These are phyloP conservation scores for Antrozous pallidus DNA, from an alignment of 2,797 vertebrate species.

Conservation along the genomic window DNA sequence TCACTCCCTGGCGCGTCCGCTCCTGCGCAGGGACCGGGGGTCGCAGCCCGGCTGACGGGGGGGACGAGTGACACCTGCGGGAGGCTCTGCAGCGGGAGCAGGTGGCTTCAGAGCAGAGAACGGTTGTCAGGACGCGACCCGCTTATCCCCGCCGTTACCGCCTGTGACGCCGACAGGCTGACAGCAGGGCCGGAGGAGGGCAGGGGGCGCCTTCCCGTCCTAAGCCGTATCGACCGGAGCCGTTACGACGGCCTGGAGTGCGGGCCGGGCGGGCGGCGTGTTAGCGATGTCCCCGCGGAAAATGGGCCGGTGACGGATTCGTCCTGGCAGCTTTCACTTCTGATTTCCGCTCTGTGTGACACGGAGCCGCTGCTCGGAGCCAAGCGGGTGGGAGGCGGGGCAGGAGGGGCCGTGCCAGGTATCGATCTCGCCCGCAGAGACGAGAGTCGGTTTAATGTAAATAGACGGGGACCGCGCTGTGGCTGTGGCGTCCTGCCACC, in stretches of 20 bases:
- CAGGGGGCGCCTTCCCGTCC: slow-evolving; percentile 15
- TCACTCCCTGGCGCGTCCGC: accelerated
- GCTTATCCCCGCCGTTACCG: slow-evolving; percentile 45
- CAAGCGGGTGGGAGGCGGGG: slow-evolving; percentile 30
- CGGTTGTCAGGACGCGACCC: not conserved
- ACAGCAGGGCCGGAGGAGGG: not conserved
- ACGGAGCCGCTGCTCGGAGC: slow-evolving; percentile 42
- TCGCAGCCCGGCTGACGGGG: not conserved
- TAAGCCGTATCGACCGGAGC: slow-evolving; percentile 37
- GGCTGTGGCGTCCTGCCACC: not conserved
- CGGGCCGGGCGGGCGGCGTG: not conserved
- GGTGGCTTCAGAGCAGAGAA: slow-evolving; percentile 25
- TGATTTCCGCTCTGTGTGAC: slow-evolving; percentile 70
- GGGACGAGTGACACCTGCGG: not conserved
- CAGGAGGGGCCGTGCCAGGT: not conserved
- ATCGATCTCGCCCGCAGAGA: slow-evolving; percentile 59
- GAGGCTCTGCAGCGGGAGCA: not conserved
- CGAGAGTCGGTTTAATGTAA: slow-evolving; percentile 58
- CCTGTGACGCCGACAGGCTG: not conserved
- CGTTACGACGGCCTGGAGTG: slow-evolving; percentile 26
- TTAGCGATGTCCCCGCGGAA: slow-evolving; percentile 46
- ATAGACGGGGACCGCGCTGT: not conserved
- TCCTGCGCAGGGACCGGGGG: accelerated
- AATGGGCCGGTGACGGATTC: slow-evolving; percentile 66
- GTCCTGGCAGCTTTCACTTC: slow-evolving; percentile 69